Evolutionary conservation across 1,140 invertebrate genomes (phyloP).

Genomic region (Heliconius nattereri): DNA sequence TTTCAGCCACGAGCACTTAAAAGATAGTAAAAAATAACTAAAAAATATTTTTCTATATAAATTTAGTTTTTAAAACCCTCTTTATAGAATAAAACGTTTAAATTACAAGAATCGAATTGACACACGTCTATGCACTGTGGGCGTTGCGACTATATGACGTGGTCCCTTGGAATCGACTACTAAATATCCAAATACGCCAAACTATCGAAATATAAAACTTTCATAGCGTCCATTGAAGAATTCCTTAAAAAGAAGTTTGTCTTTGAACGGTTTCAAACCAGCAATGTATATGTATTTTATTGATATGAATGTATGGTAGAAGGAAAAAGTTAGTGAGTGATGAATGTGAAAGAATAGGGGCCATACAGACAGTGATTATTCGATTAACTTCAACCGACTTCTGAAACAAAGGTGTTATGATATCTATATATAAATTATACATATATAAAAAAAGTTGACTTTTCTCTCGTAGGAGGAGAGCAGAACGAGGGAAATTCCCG

Average conservation of each 20-base stretch:
- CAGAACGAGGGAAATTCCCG: too few species aligned
- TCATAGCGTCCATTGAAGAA: neutral
- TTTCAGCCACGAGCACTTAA: too few species aligned
- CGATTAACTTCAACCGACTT: constrained; percentile 2
- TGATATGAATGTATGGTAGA: constrained; percentile 25
- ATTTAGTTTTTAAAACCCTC: neutral
- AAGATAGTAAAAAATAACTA: neutral
- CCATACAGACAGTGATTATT: constrained; percentile 41
- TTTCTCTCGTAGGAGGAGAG: too few species aligned
- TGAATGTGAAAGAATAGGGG: constrained; percentile 54
- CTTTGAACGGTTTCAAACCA: constrained; percentile 12
- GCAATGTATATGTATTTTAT: constrained; percentile 39
- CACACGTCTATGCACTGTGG: constrained; percentile 68
- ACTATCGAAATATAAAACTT: neutral
- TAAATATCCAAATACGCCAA: constrained; percentile 22
- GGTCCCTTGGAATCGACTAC: constrained; percentile 56
- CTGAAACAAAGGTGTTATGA: neutral
- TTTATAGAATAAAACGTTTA: neutral
- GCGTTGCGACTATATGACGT: constrained; percentile 71
- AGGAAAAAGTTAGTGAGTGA: constrained; percentile 43
- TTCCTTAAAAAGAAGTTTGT: neutral
- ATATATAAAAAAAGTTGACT: neutral
- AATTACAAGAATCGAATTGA: neutral
- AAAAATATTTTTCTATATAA: neutral
- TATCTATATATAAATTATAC: neutral